Conservation (phyloP, 2,113 vertebrate genomes). For the Pseudolaguvia tuberculata region DNA sequence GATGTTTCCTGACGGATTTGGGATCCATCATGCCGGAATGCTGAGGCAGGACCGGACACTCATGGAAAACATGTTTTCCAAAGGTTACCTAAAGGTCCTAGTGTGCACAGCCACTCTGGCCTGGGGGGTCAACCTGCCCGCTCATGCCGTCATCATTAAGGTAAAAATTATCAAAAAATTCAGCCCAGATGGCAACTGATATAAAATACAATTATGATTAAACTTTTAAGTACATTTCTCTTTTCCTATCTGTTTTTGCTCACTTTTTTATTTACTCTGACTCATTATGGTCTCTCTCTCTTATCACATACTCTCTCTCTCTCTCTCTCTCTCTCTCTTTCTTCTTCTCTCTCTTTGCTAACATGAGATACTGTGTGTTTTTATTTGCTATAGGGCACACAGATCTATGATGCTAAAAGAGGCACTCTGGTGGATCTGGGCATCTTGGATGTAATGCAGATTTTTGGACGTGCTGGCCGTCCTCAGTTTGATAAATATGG, state of each 20-base stretch:
- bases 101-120: slow-evolving; percentile 94
- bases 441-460: slow-evolving; percentile 99
- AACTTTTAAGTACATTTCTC: no score
- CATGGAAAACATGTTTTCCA: slow-evolving; percentile 92
- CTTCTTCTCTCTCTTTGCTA: neutral
- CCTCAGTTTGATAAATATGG: slow-evolving; percentile 96
- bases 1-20: slow-evolving; percentile 94
- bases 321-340: neutral
- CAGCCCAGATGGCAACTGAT: neutral
- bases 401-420: slow-evolving; percentile 97
- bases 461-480: slow-evolving; percentile 93
- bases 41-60: slow-evolving; percentile 87
- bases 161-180: slow-evolving; percentile 59
- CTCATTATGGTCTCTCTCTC: no score
- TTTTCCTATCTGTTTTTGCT: no score
- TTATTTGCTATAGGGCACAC: slow-evolving; percentile 78
- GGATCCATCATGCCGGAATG: slow-evolving; percentile 97
- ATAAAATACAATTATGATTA: no score
- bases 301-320: neutral
- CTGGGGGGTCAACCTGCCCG: slow-evolving; percentile 99
- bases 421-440: slow-evolving; percentile 94
- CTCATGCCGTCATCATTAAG: slow-evolving; percentile 98
- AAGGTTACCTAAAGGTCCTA: slow-evolving; percentile 88
- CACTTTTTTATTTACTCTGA: no score
- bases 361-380: slow-evolving; percentile 9